Evolutionary conservation across 2,888 invertebrate genomes (phyloP).

Genomic region (Aleiodes alternator): DNA sequence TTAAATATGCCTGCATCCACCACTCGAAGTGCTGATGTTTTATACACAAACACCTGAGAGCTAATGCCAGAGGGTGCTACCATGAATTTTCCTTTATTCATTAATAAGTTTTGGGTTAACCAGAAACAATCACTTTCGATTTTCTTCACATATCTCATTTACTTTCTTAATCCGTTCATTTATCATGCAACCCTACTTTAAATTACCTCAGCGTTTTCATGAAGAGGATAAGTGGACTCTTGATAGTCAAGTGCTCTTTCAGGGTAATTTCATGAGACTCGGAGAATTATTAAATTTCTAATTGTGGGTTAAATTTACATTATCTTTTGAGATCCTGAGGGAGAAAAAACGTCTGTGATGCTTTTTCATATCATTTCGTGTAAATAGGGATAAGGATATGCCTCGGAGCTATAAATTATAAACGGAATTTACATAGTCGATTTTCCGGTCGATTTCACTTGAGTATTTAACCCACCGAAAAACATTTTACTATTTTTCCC

Average conservation of each 20-base stretch:
- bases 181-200: background rate
- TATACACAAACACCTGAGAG: background rate
- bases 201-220: background rate
- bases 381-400: no score
- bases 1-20: background rate
- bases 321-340: no score
- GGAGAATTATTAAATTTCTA: slow-evolving; percentile 2
- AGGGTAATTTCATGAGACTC: no score
- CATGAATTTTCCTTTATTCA: background rate
- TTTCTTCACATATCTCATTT: background rate
- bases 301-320: background rate
- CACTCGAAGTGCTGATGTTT: slow-evolving; percentile 13
- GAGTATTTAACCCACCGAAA: background rate
- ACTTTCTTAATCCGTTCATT: background rate
- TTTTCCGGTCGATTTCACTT: background rate
- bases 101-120: background rate
- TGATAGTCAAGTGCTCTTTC: background rate
- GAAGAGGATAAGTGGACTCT: background rate
- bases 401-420: background rate
- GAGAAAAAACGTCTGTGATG: no score
- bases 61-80: background rate
- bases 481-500: no score
- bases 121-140: background rate
- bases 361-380: no score
- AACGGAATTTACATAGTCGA: background rate